phyloP scores from a whole-genome alignment of 2,888 invertebrate species.

The Sepiola atlantica region DNA sequence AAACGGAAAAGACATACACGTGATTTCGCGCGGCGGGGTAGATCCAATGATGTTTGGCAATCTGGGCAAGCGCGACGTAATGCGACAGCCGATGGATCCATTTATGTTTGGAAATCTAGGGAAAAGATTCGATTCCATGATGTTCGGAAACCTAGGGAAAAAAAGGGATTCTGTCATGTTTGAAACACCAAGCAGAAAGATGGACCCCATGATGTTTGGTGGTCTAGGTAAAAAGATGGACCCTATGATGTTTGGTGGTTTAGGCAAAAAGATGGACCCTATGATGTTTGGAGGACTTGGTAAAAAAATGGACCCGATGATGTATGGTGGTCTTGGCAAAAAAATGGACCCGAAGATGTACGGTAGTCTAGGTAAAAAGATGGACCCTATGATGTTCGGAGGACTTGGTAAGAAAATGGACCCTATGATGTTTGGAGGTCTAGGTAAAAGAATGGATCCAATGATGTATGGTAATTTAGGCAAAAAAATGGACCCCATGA shows the following conservation, averaged over 20 bases:
- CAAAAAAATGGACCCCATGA: background rate
- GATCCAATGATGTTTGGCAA: slow-evolving; percentile 23
- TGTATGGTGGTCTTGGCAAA: background rate
- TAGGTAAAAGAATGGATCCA: background rate
- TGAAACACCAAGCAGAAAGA: background rate
- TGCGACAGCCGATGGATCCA: background rate
- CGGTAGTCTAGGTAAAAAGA: background rate
- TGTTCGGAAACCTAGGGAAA: slow-evolving; percentile 24
- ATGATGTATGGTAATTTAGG: background rate
- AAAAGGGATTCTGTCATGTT: too few species aligned
- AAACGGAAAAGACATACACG: background rate
- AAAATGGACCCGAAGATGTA: background rate
- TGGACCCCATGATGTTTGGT: background rate
- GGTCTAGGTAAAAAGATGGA: background rate
- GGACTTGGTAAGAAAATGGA: background rate
- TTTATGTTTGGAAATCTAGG: background rate
- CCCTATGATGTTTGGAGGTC: background rate
- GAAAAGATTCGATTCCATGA: background rate
- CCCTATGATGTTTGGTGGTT: background rate
- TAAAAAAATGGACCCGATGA: slow-evolving; percentile 2
- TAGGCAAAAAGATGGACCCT: background rate
- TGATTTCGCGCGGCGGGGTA: background rate
- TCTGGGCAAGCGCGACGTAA: background rate
- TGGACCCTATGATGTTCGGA: background rate
- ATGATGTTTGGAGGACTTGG: background rate